Conservation (phyloP, 2,113 vertebrate species). For the Seriola rivoliana region DNA sequence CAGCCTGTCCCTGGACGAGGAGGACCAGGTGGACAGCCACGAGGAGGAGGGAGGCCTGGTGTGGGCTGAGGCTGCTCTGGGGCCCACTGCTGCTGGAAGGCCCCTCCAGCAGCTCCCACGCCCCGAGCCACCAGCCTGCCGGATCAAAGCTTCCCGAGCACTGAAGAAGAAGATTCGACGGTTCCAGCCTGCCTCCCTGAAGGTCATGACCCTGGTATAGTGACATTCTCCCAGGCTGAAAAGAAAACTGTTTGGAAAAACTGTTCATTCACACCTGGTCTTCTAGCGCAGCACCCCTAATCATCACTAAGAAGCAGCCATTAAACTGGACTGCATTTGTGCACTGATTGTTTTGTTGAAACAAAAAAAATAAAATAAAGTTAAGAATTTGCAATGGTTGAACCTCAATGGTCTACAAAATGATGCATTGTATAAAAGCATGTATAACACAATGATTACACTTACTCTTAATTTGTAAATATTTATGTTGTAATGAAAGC, state of each 20-base stretch:
- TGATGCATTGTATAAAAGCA: slow-evolving; percentile 44
- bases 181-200: slow-evolving; percentile 92
- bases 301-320: slow-evolving; percentile 28
- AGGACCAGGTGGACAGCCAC: slow-evolving; percentile 75
- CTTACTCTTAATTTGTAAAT: slow-evolving; percentile 62
- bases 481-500: slow-evolving; percentile 45
- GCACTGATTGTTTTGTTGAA: slow-evolving; percentile 45
- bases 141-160: slow-evolving; percentile 94
- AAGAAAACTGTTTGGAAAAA: slow-evolving; percentile 32
- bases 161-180: slow-evolving; percentile 95
- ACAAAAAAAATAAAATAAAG: background rate
- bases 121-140: slow-evolving; percentile 87
- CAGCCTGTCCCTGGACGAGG: slow-evolving; percentile 81
- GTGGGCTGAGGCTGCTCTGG: slow-evolving; percentile 83
- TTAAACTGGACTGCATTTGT: slow-evolving; percentile 29
- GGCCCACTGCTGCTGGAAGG: slow-evolving; percentile 73
- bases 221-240: slow-evolving; percentile 35
- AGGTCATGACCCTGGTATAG: slow-evolving; percentile 96
- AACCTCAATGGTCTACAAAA: slow-evolving; percentile 24
- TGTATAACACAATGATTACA: slow-evolving; percentile 51
- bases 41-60: slow-evolving; percentile 80
- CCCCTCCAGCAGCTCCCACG: slow-evolving; percentile 78
- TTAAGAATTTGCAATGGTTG: slow-evolving; percentile 3
- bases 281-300: slow-evolving; percentile 27
- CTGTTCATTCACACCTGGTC: slow-evolving; percentile 20